phyloP scores from a whole-genome alignment of 2,113 vertebrate species.

The Nymphicus hollandicus region DNA sequence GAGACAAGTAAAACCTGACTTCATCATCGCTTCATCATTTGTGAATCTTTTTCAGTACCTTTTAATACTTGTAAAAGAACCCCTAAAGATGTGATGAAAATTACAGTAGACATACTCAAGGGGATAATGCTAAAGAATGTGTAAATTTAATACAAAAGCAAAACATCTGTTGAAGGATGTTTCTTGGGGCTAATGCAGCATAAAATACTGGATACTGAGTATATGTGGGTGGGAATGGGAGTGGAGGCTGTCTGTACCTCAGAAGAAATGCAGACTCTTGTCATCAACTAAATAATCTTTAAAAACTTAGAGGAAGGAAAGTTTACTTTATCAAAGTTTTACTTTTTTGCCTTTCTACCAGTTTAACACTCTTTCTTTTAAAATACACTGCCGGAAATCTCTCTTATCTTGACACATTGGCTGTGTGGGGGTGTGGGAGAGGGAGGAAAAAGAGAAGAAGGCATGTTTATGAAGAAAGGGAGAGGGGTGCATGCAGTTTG shows the following conservation, averaged over 20 bases:
- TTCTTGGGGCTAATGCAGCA: constrained; percentile 35
- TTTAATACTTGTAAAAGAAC: not conserved
- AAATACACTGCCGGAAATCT: not conserved
- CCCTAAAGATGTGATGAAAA: constrained; percentile 6
- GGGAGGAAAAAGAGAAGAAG: not conserved
- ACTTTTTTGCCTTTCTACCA: not conserved
- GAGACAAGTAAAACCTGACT: not conserved
- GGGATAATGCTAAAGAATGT: constrained; percentile 38
- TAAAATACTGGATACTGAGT: not conserved
- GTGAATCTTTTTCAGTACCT: not conserved
- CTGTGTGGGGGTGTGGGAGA: not conserved
- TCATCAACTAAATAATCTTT: constrained; percentile 7
- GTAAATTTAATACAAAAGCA: constrained; percentile 49
- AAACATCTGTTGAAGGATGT: constrained; percentile 53
- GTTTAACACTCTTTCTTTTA: not conserved
- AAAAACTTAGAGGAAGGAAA: not conserved
- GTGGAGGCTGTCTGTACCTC: not conserved
- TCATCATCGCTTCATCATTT: not conserved
- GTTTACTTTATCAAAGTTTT: not conserved
- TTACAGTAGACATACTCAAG: not conserved
- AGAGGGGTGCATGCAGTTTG: not conserved
- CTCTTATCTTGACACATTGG: not conserved
- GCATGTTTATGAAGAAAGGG: not conserved
- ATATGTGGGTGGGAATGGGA: not conserved
- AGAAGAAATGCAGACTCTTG: not conserved